Percentiles rank a stretch among this genome's conserved stretches.
Evolutionary conservation across 2,797 vertebrate species (phyloP).

Genomic region (Centroberyx gerrardi): DNA sequence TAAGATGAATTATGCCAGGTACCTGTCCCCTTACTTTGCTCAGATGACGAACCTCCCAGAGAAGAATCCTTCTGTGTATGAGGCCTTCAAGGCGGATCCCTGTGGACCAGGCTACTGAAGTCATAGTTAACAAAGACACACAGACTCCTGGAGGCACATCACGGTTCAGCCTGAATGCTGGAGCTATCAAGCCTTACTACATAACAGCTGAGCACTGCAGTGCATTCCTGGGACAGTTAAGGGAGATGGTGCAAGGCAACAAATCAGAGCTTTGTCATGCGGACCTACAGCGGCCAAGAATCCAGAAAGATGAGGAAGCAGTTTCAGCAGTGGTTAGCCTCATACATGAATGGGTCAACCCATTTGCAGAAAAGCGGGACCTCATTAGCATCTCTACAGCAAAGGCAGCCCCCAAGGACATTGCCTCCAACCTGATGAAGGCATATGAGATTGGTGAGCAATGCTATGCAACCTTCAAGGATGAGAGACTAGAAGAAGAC

Average conservation of each 20-base stretch:
- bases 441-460: too few species aligned
- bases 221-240: constrained; percentile 23
- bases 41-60: constrained; percentile 21
- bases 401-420: too few species aligned
- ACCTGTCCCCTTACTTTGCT: constrained; percentile 23
- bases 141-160: constrained; percentile 12
- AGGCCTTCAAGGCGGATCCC: too few species aligned
- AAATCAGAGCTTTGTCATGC: too few species aligned
- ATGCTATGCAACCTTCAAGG: too few species aligned
- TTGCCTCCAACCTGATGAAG: too few species aligned
- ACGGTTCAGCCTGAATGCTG: constrained; percentile 16
- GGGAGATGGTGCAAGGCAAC: too few species aligned
- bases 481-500: too few species aligned
- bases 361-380: constrained; percentile 23
- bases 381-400: too few species aligned
- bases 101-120: constrained; percentile 26
- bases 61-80: too few species aligned
- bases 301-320: constrained; percentile 24
- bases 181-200: constrained; percentile 6
- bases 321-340: constrained; percentile 32
- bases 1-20: constrained; percentile 25
- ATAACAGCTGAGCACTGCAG: constrained; percentile 1
- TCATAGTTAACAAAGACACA: constrained; percentile 25
- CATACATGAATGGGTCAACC: constrained; percentile 13
- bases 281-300: too few species aligned